These are phyloP conservation scores for Pediacus dermestoides DNA, from an alignment of 2,888 invertebrate species.

Conservation along the genomic window DNA sequence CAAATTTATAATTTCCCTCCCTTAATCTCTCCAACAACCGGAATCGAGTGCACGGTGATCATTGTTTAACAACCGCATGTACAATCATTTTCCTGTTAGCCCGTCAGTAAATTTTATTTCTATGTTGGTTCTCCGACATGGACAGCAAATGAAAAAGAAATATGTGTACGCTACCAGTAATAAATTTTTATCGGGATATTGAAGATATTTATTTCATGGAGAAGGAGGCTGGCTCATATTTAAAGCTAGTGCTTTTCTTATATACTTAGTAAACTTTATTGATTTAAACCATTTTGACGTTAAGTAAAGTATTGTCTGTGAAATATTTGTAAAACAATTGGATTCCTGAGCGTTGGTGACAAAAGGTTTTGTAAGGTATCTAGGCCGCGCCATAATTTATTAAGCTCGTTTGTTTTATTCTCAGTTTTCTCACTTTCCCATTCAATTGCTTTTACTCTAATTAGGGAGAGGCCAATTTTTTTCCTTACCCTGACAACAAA, in stretches of 20 bases:
- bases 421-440: slow-evolving; percentile 18
- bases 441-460: slow-evolving; percentile 21
- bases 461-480: slow-evolving; percentile 11
- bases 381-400: slow-evolving; percentile 22
- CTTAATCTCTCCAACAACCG: neutral
- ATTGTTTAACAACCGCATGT: neutral
- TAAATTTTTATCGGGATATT: slow-evolving; percentile 8
- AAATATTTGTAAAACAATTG: slow-evolving; percentile 26
- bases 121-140: neutral
- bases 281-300: slow-evolving; percentile 20
- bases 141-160: neutral
- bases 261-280: slow-evolving; percentile 13
- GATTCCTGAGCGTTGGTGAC: slow-evolving; percentile 20
- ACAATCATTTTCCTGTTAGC: neutral
- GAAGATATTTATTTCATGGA: slow-evolving; percentile 6
- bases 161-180: slow-evolving; percentile 1
- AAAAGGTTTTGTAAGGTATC: slow-evolving; percentile 25
- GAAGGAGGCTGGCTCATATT: no score
- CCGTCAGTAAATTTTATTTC: slow-evolving; percentile 1
- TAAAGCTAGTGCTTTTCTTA: slow-evolving; percentile 6
- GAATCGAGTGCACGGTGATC: slow-evolving; percentile 1
- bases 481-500: neutral
- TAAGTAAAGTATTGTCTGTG: slow-evolving; percentile 22
- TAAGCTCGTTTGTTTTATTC: slow-evolving; percentile 22
- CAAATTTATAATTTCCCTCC: slow-evolving; percentile 3